Conservation (phyloP, 2,888 invertebrate genomes). For the Apomyelois bistriatella region DNA sequence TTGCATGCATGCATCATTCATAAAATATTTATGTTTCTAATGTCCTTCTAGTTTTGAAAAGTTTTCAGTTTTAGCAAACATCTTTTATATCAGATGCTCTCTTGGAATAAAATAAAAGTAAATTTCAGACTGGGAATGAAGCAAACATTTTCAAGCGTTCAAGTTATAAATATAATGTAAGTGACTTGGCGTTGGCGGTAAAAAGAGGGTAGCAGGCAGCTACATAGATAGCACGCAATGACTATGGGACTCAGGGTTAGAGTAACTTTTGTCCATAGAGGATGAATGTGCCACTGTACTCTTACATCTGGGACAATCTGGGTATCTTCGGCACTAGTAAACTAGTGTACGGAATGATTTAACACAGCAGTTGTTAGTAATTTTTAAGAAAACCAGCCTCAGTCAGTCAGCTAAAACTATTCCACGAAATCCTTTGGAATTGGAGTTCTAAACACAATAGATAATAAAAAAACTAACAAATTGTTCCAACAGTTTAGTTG, state of each 20-base stretch:
- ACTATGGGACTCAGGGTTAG: neutral
- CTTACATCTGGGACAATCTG: too few species aligned
- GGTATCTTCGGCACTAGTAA: too few species aligned
- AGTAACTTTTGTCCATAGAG: neutral
- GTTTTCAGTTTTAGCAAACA: slow-evolving; percentile 1
- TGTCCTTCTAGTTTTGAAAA: neutral
- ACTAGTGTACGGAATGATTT: too few species aligned
- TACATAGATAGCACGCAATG: slow-evolving; percentile 35
- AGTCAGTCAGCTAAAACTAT: too few species aligned
- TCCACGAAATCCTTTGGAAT: too few species aligned
- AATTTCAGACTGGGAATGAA: neutral
- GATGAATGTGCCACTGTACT: neutral
- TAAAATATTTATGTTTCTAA: neutral
- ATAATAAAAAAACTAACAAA: too few species aligned
- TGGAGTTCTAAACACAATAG: too few species aligned
- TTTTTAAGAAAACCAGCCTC: too few species aligned
- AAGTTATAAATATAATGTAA: slow-evolving; percentile 40
- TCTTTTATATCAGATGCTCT: slow-evolving; percentile 7
- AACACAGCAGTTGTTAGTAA: too few species aligned
- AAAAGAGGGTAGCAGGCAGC: slow-evolving; percentile 27
- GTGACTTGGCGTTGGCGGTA: slow-evolving; percentile 48
- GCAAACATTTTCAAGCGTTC: slow-evolving; percentile 10
- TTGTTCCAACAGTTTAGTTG: too few species aligned
- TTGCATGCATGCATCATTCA: too few species aligned
- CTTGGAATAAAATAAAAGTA: slow-evolving; percentile 8